These are phyloP conservation scores for Ataeniobius toweri DNA, from an alignment of 2,797 vertebrate genomes.

Conservation along the genomic window DNA sequence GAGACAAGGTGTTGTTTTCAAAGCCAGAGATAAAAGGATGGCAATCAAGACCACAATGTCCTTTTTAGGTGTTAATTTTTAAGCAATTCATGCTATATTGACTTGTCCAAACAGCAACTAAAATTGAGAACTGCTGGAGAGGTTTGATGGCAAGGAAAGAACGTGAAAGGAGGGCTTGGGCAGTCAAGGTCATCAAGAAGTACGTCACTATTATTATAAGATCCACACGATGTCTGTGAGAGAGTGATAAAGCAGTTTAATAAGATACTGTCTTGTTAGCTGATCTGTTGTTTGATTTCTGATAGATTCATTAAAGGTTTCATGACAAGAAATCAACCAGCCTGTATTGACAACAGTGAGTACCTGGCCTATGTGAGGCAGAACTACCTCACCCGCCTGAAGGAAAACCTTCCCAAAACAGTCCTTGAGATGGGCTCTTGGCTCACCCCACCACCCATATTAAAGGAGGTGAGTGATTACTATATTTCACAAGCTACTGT, in stretches of 20 bases:
- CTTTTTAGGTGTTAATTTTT: background rate
- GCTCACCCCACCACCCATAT: slow-evolving; percentile 86
- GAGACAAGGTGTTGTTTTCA: background rate
- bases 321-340: slow-evolving; percentile 86
- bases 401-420: slow-evolving; percentile 84
- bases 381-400: slow-evolving; percentile 87
- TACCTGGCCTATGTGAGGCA: slow-evolving; percentile 86
- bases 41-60: background rate
- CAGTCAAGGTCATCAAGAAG: slow-evolving; percentile 88
- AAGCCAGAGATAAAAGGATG: background rate
- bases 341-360: slow-evolving; percentile 80
- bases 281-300: background rate
- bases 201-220: slow-evolving; percentile 58
- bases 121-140: slow-evolving; percentile 91
- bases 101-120: slow-evolving; percentile 82
- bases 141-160: slow-evolving; percentile 86
- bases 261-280: background rate
- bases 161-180: slow-evolving; percentile 87
- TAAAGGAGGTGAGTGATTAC: slow-evolving; percentile 80
- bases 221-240: background rate
- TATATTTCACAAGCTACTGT: background rate
- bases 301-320: slow-evolving; percentile 92
- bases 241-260: background rate
- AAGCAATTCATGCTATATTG: background rate
- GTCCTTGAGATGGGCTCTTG: slow-evolving; percentile 86